Evolutionary conservation across 2,888 invertebrate species (phyloP).

Genomic region (Apamea anceps): DNA sequence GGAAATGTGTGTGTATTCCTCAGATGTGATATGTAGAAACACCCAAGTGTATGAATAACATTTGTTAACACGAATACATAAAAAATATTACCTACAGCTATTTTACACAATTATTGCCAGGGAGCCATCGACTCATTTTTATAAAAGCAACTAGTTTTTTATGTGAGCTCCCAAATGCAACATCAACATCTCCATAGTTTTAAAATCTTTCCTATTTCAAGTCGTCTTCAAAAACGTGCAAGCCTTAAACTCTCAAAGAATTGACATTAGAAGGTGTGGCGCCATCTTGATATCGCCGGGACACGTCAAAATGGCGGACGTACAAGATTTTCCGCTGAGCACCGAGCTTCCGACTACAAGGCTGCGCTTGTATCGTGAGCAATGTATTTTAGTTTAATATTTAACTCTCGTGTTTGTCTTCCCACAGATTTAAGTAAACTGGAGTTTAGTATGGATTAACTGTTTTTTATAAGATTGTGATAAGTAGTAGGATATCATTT

Average conservation of each 20-base stretch:
- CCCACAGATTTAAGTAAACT: constrained; percentile 15
- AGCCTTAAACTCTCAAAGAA: background rate
- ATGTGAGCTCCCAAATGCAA: background rate
- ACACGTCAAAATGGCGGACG: constrained; percentile 69
- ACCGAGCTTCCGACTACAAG: constrained; percentile 63
- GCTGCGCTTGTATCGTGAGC: constrained; percentile 5
- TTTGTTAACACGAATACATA: background rate
- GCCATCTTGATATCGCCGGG: constrained; percentile 71
- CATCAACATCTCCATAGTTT: background rate
- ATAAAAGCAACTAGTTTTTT: background rate
- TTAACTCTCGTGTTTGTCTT: constrained; percentile 1
- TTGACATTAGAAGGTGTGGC: constrained; percentile 44
- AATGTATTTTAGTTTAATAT: constrained; percentile 34
- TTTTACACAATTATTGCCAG: background rate
- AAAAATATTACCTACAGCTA: background rate
- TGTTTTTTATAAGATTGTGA: background rate
- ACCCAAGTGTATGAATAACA: background rate
- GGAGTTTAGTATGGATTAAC: background rate
- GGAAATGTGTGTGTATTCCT: background rate
- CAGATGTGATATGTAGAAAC: background rate
- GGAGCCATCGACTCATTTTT: background rate
- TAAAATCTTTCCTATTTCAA: background rate
- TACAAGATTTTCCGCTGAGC: constrained; percentile 69
- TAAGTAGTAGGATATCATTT: no score
- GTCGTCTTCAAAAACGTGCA: background rate